phyloP scores from a whole-genome alignment of 2,797 vertebrate species.

The Melanogrammus aeglefinus region DNA sequence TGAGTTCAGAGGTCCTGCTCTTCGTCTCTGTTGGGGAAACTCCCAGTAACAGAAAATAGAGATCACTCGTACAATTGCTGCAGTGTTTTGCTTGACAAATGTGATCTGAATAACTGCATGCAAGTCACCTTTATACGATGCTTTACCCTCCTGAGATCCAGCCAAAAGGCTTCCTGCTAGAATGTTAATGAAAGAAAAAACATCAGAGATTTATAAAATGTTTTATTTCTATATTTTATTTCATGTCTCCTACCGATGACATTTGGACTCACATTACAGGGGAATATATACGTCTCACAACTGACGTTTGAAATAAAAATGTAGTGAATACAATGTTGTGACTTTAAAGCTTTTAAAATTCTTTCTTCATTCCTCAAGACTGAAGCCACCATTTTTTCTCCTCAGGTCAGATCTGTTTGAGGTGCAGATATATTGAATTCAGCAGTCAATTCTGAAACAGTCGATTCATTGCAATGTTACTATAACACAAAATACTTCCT shows the following conservation, averaged over 20 bases:
- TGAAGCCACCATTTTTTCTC: background rate
- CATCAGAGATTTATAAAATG: background rate
- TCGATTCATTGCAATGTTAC: background rate
- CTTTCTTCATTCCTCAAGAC: background rate
- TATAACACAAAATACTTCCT: background rate
- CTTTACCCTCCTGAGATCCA: slow-evolving; percentile 1
- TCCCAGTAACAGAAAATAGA: slow-evolving; percentile 18
- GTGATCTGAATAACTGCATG: no score
- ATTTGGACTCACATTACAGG: background rate
- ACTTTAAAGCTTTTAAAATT: background rate
- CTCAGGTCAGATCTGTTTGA: background rate
- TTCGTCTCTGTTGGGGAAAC: background rate
- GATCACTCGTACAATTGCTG: background rate
- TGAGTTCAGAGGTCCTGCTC: background rate
- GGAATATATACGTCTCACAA: background rate
- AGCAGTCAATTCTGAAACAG: background rate
- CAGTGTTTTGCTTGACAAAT: background rate
- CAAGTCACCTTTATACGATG: background rate
- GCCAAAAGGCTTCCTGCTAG: background rate
- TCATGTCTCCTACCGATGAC: background rate
- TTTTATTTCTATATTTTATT: background rate
- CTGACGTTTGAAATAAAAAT: background rate
- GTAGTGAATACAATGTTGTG: background rate
- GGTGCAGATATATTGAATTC: background rate
- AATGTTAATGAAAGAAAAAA: background rate